A percentile compares a stretch with the other conserved stretches of the same genome.
phyloP scores from a whole-genome alignment of 2,888 invertebrate genomes.

The Orthosia incerta region DNA sequence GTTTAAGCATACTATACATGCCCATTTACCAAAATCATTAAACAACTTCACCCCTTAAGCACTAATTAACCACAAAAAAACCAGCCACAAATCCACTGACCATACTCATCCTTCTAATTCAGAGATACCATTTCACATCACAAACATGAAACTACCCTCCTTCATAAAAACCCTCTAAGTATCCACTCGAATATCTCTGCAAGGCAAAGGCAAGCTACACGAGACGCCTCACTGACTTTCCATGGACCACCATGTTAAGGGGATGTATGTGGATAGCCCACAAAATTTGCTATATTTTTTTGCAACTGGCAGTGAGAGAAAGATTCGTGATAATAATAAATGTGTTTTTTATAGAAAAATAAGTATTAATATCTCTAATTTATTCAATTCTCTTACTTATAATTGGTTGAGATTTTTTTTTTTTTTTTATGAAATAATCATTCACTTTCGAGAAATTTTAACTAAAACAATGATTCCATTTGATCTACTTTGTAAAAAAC shows the following conservation, averaged over 20 bases:
- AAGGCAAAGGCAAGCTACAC: slow-evolving; percentile 75
- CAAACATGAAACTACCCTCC: slow-evolving; percentile 68
- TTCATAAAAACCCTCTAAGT: slow-evolving; percentile 69
- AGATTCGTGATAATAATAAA: background rate
- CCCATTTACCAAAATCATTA: slow-evolving; percentile 21
- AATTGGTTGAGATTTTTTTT: background rate
- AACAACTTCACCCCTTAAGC: slow-evolving; percentile 1
- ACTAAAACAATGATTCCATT: no score
- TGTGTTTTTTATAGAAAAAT: background rate
- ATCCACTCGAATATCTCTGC: slow-evolving; percentile 75
- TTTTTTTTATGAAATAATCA: no score
- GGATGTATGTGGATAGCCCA: background rate
- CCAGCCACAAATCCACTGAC: slow-evolving; percentile 30
- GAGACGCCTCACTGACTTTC: slow-evolving; percentile 84
- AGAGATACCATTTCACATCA: slow-evolving; percentile 54
- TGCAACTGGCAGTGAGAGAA: background rate
- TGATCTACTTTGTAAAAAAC: no score
- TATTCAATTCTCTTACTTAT: background rate
- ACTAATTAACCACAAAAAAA: slow-evolving; percentile 51
- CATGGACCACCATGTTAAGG: slow-evolving; percentile 78
- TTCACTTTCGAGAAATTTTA: no score
- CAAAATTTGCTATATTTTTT: background rate
- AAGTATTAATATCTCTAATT: no score
- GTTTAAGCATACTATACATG: background rate
- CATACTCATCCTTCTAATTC: slow-evolving; percentile 47